Percentiles rank a stretch among this genome's conserved stretches.
Conservation (phyloP, 2,797 vertebrate genomes). For the Epinephelus malabaricus region DNA sequence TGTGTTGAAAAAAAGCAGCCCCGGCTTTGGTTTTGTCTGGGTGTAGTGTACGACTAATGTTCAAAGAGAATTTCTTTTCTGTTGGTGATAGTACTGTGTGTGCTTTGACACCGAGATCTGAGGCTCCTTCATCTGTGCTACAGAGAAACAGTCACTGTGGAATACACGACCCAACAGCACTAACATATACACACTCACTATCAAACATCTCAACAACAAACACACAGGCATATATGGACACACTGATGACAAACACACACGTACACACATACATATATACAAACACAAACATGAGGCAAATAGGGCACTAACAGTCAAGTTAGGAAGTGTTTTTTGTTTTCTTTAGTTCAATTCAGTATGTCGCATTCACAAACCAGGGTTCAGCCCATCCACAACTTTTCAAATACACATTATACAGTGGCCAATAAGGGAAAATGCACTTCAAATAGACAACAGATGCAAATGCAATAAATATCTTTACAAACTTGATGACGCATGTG, state of each 20-base stretch:
- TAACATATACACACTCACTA: constrained; percentile 12
- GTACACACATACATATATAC: constrained; percentile 11
- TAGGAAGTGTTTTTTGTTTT: too few species aligned
- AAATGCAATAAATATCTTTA: too few species aligned
- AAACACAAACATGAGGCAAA: constrained; percentile 17
- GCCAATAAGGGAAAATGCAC: too few species aligned
- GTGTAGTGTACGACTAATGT: constrained; percentile 17
- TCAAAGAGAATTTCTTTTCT: constrained; percentile 44
- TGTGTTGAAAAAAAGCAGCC: background rate
- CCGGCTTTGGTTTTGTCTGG: constrained; percentile 1
- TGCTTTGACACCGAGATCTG: constrained; percentile 47
- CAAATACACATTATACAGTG: too few species aligned
- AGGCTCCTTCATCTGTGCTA: constrained; percentile 39
- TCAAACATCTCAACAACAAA: constrained; percentile 21
- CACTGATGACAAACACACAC: constrained; percentile 19
- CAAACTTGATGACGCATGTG: too few species aligned
- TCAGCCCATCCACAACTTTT: too few species aligned
- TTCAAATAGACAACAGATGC: too few species aligned
- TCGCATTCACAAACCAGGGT: too few species aligned
- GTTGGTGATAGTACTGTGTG: constrained; percentile 23
- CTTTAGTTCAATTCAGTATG: too few species aligned
- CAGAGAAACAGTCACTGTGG: constrained; percentile 25
- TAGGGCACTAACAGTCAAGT: background rate
- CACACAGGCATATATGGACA: constrained; percentile 6
- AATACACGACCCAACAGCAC: constrained; percentile 4